phyloP scores from a whole-genome alignment of 2,888 invertebrate species.

The Protonemura montana region DNA sequence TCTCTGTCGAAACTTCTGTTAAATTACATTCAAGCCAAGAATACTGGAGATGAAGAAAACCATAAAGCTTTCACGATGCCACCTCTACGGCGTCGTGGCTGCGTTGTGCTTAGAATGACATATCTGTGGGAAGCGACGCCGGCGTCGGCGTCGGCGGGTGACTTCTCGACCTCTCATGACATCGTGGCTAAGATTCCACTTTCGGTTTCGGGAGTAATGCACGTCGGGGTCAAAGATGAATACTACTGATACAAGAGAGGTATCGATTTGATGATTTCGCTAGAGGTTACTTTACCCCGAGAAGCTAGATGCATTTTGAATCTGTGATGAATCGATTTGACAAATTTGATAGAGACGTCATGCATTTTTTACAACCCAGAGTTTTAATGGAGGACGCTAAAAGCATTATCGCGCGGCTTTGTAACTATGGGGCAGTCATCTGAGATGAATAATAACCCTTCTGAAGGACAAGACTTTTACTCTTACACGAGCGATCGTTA shows the following conservation, averaged over 20 bases:
- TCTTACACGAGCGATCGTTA: too few relatives aligned
- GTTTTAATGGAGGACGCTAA: neutral
- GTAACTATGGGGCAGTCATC: too few relatives aligned
- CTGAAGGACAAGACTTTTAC: too few relatives aligned
- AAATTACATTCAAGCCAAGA: constrained; percentile 35
- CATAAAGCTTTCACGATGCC: constrained; percentile 39
- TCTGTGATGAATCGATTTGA: neutral
- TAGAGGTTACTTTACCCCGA: neutral
- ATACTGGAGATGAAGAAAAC: neutral
- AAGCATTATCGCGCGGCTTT: too few relatives aligned
- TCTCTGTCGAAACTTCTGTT: constrained; percentile 34
- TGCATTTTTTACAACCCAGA: neutral
- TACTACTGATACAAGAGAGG: neutral
- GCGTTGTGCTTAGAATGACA: constrained; percentile 26
- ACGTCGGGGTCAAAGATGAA: neutral
- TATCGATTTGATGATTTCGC: neutral
- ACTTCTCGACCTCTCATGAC: neutral
- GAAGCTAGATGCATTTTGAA: neutral
- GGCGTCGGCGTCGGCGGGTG: neutral
- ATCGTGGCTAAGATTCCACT: constrained; percentile 7
- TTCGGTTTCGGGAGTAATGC: constrained; percentile 7
- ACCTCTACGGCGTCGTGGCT: neutral
- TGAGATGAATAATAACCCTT: too few relatives aligned
- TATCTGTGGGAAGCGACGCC: constrained; percentile 1
- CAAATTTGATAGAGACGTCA: neutral